These are phyloP conservation scores for Grapholita molesta DNA, from an alignment of 1,140 invertebrate genomes.

Conservation along the genomic window DNA sequence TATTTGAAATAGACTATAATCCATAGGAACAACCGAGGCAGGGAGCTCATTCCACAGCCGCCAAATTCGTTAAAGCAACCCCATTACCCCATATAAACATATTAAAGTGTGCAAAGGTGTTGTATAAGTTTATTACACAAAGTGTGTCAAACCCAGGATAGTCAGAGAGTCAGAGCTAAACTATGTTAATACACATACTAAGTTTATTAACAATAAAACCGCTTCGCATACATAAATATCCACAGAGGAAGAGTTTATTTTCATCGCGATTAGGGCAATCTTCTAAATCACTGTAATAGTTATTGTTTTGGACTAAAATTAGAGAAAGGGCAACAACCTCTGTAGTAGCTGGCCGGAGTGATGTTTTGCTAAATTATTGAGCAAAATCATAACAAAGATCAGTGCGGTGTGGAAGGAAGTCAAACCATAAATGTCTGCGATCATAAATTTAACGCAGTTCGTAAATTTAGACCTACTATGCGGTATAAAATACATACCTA, in stretches of 20 bases:
- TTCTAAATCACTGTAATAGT: slow-evolving; percentile 24
- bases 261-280: slow-evolving; percentile 27
- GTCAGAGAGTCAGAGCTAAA: too few species aligned
- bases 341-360: not conserved
- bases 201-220: slow-evolving; percentile 22
- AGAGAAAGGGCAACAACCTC: slow-evolving; percentile 19
- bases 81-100: too few species aligned
- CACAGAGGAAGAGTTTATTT: slow-evolving; percentile 24
- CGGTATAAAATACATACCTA: too few species aligned
- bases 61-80: too few species aligned
- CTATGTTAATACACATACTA: too few species aligned
- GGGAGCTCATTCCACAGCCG: too few species aligned
- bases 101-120: too few species aligned
- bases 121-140: too few species aligned
- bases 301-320: slow-evolving; percentile 25
- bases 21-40: too few species aligned
- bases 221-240: not conserved
- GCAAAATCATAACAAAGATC: not conserved
- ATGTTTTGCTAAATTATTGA: not conserved
- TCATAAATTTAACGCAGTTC: not conserved
- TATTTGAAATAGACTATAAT: too few species aligned
- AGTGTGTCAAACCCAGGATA: too few species aligned
- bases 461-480: not conserved
- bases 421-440: not conserved
- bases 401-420: not conserved